Evolutionary conservation across 1,140 invertebrate genomes (phyloP), one percentile per base, ranked within the genome.

Genomic region (Parasteatoda tepidariorum): DNA sequence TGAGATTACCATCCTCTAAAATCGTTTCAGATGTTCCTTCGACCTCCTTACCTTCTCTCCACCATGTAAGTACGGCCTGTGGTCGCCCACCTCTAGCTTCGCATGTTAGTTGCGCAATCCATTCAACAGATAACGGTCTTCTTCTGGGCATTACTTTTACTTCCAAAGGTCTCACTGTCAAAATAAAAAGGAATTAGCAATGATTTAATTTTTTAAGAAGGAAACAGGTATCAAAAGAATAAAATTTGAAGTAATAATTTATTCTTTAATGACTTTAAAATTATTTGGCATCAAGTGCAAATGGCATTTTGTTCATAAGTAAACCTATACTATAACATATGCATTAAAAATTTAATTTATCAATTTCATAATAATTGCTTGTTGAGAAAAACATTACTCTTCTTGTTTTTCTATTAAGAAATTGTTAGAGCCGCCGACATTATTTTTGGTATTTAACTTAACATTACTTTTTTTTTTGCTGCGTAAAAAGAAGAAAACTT

Each of bases 121-220:
- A 73, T 22, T 87, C 87, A 13, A 81, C 86, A 3, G 86, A 86
- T 3, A 88, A 54, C 7, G 86, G 84, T 33, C 71, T 31, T 48
- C 75, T 28, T 11, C 73, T 24, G 26, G 85, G 64, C 66, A 78
- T 84, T 22, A 96, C 94, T 88, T 92, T 92, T 4, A 96, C 94
- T 87, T 94, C 93, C 85, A 96, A 87, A 18, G 95, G 95, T 67
- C 92, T 92, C n/a, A 85, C 84, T 85, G 59, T 2, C 41, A 57
- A 67, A 3, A 62, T 18, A 41, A 38, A 59, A 28, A 33, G 22
- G 26, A 79, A 31, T 9, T 48, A 9, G 41, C 18, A 48, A 48
- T 9, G 41, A 48, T 48, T 9, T 7, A 48, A n/a, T n/a, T n/a
- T n/a, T n/a, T n/a, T n/a, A n/a, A 9, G 18, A 9, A 48, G 41